Percentiles rank a stretch among this genome's conserved stretches.
Evolutionary conservation across 2,113 vertebrate genomes (phyloP).

Genomic region (Todiramphus chloris): DNA sequence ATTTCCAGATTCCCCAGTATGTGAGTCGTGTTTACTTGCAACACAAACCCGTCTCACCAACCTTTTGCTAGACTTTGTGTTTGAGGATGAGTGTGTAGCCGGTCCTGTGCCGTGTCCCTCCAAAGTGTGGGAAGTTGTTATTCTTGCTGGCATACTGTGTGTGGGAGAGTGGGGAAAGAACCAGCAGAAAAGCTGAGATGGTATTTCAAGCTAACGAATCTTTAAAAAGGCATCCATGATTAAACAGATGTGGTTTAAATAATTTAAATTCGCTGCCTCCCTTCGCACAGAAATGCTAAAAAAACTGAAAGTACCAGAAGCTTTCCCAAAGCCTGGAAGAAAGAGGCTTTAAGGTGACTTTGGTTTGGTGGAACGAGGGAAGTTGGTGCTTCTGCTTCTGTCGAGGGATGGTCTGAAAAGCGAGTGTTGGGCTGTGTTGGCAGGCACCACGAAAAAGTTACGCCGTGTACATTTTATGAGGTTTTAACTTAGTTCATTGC

Average conservation of each 20-base stretch:
- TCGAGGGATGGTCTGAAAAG: background rate
- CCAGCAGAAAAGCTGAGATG: background rate
- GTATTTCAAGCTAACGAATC: background rate
- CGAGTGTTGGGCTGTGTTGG: background rate
- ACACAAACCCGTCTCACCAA: background rate
- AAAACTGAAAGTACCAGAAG: rapidly evolving
- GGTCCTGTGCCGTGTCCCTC: background rate
- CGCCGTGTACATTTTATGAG: background rate
- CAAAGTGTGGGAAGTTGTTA: background rate
- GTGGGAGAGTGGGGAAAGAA: background rate
- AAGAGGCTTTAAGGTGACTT: background rate
- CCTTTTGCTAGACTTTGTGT: background rate
- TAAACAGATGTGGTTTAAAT: background rate
- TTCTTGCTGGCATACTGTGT: slow-evolving; percentile 7
- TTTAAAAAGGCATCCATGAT: background rate
- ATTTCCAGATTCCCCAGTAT: background rate
- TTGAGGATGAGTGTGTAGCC: background rate
- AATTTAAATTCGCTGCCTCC: background rate
- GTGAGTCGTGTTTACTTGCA: rapidly evolving
- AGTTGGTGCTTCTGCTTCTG: rapidly evolving
- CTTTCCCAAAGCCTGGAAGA: background rate
- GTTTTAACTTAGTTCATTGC: background rate
- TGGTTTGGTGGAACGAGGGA: background rate
- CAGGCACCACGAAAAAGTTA: background rate
- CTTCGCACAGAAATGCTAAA: background rate